Base-by-base conservation (phyloP, 1,140 invertebrate genomes). In the Sycophila sp. region DNA sequence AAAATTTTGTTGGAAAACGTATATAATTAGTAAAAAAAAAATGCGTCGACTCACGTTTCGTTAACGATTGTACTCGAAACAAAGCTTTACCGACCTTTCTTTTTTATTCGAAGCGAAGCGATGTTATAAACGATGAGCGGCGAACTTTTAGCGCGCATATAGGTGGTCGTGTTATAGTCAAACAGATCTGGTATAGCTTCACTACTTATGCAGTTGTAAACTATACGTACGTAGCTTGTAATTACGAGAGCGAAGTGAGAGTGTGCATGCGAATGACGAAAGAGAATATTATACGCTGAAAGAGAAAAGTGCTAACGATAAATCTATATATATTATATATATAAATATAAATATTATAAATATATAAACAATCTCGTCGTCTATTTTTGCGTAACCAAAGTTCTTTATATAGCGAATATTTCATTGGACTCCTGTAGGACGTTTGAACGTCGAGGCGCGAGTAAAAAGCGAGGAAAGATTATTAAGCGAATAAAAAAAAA, bases 301-400 rank as follows among this genome's bases (percentile, higher is more conserved):
- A 62, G 69, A 72, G 55, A 67, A 67, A 72, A 67, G 70, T 73
- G 65, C 55, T 74, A 72, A 72, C 63, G 67, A 73, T 73, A 76
- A 75, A 55, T 53, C 58, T 49, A 65, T 55, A 74, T 55, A 40
- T 58, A 72, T 49, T 55, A 70, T 55, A 73, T 58, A 49, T 69
- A 73, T 58, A 68, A 40, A 53, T 71, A 70, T 70, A 73, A 69
- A 73, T 72, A 75, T 51, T 73, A 69, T 66, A 71, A 59, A 75
- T 76, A 76, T 72, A 74, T 77, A 69, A 72, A 75, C 62, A 69
- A 75, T 73, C 67, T 76, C 76, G 74, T 76, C 79, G 75, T 84
- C 80, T 83, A 83, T 84, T 83, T 84, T 84, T 84, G 76, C 81
- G 80, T 83, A 84, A 84, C 83, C 83, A 84, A 84, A 84, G 83